Conservation (phyloP, 2,888 invertebrate genomes). For the Oligia strigilis region DNA sequence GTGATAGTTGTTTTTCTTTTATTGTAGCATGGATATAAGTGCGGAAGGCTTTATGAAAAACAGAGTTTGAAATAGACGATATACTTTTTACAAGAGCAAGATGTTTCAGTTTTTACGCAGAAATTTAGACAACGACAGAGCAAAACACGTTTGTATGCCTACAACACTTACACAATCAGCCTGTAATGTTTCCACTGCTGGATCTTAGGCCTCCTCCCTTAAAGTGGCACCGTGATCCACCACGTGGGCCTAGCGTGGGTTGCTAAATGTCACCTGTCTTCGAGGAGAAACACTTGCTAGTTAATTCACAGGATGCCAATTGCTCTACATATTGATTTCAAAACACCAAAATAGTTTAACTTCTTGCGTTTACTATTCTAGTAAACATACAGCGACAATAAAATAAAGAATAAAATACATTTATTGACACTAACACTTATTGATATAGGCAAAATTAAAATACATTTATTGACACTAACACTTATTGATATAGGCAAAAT, state of each 20-base stretch:
- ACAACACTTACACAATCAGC: not conserved
- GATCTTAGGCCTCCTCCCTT: no score
- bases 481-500: no score
- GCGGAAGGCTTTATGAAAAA: slow-evolving; percentile 23
- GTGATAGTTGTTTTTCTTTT: slow-evolving; percentile 33
- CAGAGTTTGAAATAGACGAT: not conserved
- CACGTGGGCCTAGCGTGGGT: not conserved
- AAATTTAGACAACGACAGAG: not conserved
- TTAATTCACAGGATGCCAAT: not conserved
- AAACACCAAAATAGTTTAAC: not conserved
- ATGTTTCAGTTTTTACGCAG: not conserved
- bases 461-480: not conserved
- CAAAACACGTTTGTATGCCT: no score
- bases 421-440: not conserved
- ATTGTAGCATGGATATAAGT: slow-evolving; percentile 20
- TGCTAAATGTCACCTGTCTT: not conserved
- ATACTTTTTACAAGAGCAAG: not conserved
- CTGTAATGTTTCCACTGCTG: not conserved
- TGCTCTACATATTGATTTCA: not conserved
- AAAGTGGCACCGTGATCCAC: not conserved
- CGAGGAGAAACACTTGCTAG: no score
- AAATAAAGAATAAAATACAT: not conserved
- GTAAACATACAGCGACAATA: not conserved
- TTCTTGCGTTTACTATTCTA: no score
- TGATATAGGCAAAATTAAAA: not conserved